phyloP scores from a whole-genome alignment of 2,888 invertebrate genomes.

The Ethmia dodecea region DNA sequence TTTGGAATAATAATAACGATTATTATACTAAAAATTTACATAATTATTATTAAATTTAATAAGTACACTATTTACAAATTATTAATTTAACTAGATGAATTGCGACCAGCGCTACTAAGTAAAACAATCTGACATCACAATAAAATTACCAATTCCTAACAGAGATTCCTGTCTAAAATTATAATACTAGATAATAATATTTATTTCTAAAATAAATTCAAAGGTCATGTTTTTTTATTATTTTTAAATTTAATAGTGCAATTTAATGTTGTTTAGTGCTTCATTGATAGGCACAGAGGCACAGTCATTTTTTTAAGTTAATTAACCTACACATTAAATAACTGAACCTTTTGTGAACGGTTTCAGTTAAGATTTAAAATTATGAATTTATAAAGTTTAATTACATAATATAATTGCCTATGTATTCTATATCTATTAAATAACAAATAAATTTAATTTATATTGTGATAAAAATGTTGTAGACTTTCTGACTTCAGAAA shows the following conservation, averaged over 20 bases:
- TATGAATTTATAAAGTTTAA: no score
- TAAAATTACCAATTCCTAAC: background rate
- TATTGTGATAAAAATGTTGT: no score
- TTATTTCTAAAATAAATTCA: background rate
- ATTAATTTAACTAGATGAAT: conserved; percentile 7
- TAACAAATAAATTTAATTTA: no score
- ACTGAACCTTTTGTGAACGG: conserved; percentile 1
- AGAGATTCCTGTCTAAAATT: background rate
- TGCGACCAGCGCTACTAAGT: conserved; percentile 23
- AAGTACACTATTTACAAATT: conserved; percentile 18
- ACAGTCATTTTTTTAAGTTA: conserved; percentile 46
- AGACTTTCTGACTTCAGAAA: no score
- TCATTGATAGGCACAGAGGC: conserved; percentile 66
- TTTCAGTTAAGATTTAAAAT: no score
- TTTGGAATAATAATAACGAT: conserved; percentile 37
- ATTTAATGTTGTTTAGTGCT: conserved; percentile 61
- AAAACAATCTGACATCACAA: background rate
- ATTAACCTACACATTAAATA: conserved; percentile 2
- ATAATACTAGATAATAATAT: background rate
- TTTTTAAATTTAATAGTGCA: conserved; percentile 27
- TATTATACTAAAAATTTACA: conserved; percentile 27
- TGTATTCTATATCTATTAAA: no score
- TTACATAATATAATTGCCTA: no score
- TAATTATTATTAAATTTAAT: conserved; percentile 8
- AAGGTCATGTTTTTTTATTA: background rate